Base-by-base conservation (phyloP, 2,797 vertebrate species). In the Cossypha polioptera region DNA sequence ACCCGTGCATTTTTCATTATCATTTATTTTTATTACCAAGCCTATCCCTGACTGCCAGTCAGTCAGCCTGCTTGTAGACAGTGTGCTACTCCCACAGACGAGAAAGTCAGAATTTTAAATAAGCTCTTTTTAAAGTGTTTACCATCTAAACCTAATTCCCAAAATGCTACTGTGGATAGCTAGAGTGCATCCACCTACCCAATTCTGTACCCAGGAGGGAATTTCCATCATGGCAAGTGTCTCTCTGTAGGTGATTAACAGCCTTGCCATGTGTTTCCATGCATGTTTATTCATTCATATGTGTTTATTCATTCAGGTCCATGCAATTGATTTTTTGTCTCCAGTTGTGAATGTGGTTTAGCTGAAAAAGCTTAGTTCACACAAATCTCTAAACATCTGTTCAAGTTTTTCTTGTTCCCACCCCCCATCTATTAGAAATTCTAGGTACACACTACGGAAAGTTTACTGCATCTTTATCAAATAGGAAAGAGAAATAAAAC, bases 71-170 rank as follows among this genome's bases (percentile, higher is more conserved):
- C 54, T 26, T 13, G 22, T 43, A 90, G 54, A 88, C 67, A 90
- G 33, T 18, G 18, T 62, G 65, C 22, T 88, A 38, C 42, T 81
- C 47, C 59, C 53, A 75, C 74, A 65, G 50, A 92, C 28, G 68
- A 67, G 72, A 48, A 75, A 72, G 33, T 63, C 57, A 72, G 50
- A 92, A 95, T 94, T 92, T 94, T 71, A 86, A 93, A 90, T 71
- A 9, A 81, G 33, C 22, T 59, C 5, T 83, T 93, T 55, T 28
- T 35, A 38, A 81, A 73, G 18, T 20, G 28, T 77, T 93, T 92
- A 55, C 36, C 36, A 72, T 62, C 50, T 81, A 91, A 83, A 53
- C 20, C 21, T 59, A 33, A 86, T 95, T 90, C 67, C 42, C 28
- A 57, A 79, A 92, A 43, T 83, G 45, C n/a, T 63, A 65, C 24